These are phyloP conservation scores for Eutrigla gurnardus DNA, from an alignment of 2,797 vertebrate species.

Conservation along the genomic window DNA sequence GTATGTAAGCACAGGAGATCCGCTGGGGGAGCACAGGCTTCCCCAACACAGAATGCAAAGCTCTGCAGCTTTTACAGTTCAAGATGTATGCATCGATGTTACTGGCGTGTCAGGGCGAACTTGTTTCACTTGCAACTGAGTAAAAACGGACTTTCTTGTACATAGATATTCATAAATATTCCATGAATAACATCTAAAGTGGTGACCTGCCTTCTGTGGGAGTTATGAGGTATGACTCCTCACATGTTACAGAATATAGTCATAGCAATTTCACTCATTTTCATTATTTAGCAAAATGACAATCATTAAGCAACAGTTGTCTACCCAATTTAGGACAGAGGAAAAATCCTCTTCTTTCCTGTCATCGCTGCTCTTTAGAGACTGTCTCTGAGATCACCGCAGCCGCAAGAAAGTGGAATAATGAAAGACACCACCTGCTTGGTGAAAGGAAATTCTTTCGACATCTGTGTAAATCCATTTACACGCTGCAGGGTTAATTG, in stretches of 20 bases:
- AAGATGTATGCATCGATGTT: background rate
- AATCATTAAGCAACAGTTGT: slow-evolving; percentile 14
- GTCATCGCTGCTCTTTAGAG: slow-evolving; percentile 31
- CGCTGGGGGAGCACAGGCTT: background rate
- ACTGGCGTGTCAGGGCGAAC: background rate
- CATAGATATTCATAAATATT: background rate
- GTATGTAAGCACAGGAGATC: slow-evolving; percentile 46
- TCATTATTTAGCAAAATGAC: background rate
- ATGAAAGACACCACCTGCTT: slow-evolving; percentile 32
- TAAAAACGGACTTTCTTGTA: background rate
- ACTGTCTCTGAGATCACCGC: slow-evolving; percentile 31
- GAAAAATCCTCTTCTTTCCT: slow-evolving; percentile 13
- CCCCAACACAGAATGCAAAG: slow-evolving; percentile 9
- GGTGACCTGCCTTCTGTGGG: too few relatives aligned
- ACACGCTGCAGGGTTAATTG: slow-evolving; percentile 52
- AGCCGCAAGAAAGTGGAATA: slow-evolving; percentile 9
- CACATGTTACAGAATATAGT: background rate
- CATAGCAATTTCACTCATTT: background rate
- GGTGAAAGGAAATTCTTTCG: slow-evolving; percentile 37
- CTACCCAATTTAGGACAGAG: background rate
- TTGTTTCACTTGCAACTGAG: background rate
- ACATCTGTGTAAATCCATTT: slow-evolving; percentile 58
- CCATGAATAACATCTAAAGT: too few relatives aligned
- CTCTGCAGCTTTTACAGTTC: slow-evolving; percentile 28
- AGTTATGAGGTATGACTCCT: background rate